phyloP scores from a whole-genome alignment of 1,140 invertebrate species.

The Oscheius sp. region DNA sequence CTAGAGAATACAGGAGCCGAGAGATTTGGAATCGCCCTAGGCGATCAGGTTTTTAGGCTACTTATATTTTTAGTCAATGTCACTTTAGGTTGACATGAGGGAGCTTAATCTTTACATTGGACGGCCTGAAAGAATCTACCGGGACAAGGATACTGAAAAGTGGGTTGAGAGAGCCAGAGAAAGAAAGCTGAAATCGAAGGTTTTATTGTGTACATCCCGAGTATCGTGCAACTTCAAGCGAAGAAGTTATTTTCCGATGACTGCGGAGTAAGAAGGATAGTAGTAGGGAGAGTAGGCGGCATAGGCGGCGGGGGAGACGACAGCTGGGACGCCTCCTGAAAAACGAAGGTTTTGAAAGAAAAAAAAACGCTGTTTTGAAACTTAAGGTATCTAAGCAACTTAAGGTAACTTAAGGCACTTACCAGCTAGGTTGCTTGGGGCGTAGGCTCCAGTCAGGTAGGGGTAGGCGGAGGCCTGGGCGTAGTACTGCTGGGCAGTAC shows the following conservation, averaged over 20 bases:
- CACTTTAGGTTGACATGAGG: constrained; percentile 50
- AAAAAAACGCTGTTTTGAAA: too few species aligned
- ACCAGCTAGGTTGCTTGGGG: constrained; percentile 13
- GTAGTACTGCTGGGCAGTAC: constrained; percentile 14
- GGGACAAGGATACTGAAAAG: constrained; percentile 50
- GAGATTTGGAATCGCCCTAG: constrained; percentile 55
- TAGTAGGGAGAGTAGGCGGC: background rate
- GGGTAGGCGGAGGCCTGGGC: constrained; percentile 2
- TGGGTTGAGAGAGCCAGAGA: background rate
- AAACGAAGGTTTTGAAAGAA: background rate
- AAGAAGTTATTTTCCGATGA: background rate
- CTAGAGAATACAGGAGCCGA: constrained; percentile 47
- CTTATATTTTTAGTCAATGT: background rate
- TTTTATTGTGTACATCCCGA: background rate
- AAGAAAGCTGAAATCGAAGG: background rate
- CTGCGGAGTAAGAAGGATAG: background rate
- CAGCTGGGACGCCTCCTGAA: constrained; percentile 16
- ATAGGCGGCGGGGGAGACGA: background rate
- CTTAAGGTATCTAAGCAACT: background rate
- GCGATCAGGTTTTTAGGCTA: constrained; percentile 22
- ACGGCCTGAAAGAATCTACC: constrained; percentile 44
- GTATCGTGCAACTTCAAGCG: background rate
- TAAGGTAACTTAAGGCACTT: background rate
- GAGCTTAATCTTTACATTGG: constrained; percentile 51
- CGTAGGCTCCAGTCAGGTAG: constrained; percentile 2